Conservation (phyloP, 2,888 invertebrate species). For the Zygothrica quintamaculata region DNA sequence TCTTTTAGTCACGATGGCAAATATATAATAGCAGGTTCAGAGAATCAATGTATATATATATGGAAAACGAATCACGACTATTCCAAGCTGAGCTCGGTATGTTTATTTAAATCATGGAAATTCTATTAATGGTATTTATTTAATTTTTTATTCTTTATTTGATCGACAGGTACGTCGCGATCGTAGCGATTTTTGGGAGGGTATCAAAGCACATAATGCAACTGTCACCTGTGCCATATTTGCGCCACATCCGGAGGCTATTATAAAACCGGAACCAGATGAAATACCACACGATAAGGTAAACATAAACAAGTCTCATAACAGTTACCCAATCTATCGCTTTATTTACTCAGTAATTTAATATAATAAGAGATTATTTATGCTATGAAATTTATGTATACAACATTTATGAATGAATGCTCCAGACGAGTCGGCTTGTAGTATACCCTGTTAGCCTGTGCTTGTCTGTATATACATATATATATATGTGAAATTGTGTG, state of each 20-base stretch:
- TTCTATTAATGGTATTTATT: no score
- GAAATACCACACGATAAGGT: conserved; percentile 84
- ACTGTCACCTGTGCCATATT: conserved; percentile 99
- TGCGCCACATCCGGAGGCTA: conserved; percentile 97
- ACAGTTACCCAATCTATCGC: not conserved
- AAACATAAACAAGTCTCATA: conserved; percentile 1
- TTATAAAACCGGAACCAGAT: conserved; percentile 89
- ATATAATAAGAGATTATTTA: no score
- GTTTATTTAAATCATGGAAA: conserved; percentile 12
- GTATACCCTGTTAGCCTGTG: no score
- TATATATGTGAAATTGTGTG: no score
- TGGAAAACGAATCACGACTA: conserved; percentile 99
- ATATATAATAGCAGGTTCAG: conserved; percentile 98
- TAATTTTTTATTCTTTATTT: not conserved
- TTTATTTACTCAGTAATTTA: not conserved
- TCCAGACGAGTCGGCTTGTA: no score
- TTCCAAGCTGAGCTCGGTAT: conserved; percentile 94
- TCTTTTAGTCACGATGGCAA: conserved; percentile 99
- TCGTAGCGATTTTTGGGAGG: conserved; percentile 98
- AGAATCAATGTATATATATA: conserved; percentile 98
- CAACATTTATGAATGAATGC: no score
- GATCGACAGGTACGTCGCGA: conserved; percentile 91
- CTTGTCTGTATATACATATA: no score
- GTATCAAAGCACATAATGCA: conserved; percentile 97
- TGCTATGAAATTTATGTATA: no score